These are phyloP conservation scores for Pocota personata DNA, from an alignment of 2,888 invertebrate species.

Conservation along the genomic window DNA sequence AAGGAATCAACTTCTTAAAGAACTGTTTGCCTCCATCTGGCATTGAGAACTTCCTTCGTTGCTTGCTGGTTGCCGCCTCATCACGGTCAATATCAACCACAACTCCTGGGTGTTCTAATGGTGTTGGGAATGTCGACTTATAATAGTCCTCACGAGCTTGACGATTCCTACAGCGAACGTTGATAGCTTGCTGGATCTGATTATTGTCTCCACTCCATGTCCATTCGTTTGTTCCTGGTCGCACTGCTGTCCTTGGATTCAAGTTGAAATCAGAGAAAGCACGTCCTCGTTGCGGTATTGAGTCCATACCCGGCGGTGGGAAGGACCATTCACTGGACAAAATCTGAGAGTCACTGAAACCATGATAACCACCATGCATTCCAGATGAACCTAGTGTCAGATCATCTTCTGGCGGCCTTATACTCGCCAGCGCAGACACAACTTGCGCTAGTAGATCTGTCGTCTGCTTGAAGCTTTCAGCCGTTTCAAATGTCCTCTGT, in stretches of 20 bases:
- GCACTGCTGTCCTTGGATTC: slow-evolving; percentile 76
- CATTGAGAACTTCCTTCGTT: slow-evolving; percentile 80
- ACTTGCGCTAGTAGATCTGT: slow-evolving; percentile 90
- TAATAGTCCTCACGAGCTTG: slow-evolving; percentile 76
- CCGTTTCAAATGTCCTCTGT: slow-evolving; percentile 87
- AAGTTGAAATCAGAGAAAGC: slow-evolving; percentile 86
- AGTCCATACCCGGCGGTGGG: slow-evolving; percentile 81
- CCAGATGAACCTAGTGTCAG: slow-evolving; percentile 75
- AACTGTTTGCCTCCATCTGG: slow-evolving; percentile 78
- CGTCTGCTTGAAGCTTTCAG: slow-evolving; percentile 89
- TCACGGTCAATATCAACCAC: slow-evolving; percentile 77
- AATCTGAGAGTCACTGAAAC: slow-evolving; percentile 90
- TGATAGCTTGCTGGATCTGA: slow-evolving; percentile 82
- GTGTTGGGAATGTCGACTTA: slow-evolving; percentile 72
- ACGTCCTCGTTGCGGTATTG: slow-evolving; percentile 83
- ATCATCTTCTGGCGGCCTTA: slow-evolving; percentile 83
- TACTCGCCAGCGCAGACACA: slow-evolving; percentile 89
- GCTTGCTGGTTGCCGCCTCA: slow-evolving; percentile 75
- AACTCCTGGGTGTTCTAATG: slow-evolving; percentile 67
- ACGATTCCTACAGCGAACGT: slow-evolving; percentile 78
- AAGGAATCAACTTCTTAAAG: slow-evolving; percentile 80
- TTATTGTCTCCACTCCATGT: slow-evolving; percentile 83
- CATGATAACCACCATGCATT: slow-evolving; percentile 84
- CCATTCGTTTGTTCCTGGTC: slow-evolving; percentile 80
- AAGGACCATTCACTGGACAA: slow-evolving; percentile 88